Percentiles rank a stretch among this genome's conserved stretches.
phyloP scores from a whole-genome alignment of 2,113 vertebrate species.

The Corythoichthys intestinalis region DNA sequence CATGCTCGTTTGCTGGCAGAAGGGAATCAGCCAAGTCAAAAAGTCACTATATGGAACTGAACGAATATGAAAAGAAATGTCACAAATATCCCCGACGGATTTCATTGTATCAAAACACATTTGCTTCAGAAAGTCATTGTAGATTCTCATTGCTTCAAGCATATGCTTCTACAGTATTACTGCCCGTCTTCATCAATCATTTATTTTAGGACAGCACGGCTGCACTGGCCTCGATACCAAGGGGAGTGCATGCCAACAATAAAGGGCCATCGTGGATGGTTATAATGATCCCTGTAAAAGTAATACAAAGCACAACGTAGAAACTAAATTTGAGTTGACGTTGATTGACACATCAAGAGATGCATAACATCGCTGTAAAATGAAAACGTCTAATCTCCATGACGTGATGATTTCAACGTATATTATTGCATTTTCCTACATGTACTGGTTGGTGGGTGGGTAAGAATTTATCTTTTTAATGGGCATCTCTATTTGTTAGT shows the following conservation, averaged over 20 bases:
- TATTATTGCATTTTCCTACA: neutral
- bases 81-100: neutral
- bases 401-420: neutral
- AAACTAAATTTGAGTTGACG: neutral
- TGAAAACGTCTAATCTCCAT: neutral
- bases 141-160: constrained; percentile 6
- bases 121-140: constrained; percentile 3
- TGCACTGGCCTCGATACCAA: constrained; percentile 5
- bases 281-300: neutral
- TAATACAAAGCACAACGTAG: neutral
- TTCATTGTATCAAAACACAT: constrained; percentile 4
- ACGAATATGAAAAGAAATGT: neutral
- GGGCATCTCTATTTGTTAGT: neutral
- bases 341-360: neutral
- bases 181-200: constrained; percentile 11
- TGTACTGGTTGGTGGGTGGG: neutral
- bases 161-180: constrained; percentile 8
- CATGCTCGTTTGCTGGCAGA: neutral
- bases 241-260: neutral
- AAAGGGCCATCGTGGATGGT: constrained; percentile 1
- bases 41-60: constrained; percentile 5
- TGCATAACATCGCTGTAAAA: neutral
- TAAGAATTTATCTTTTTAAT: neutral
- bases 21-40: neutral
- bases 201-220: neutral